Conservation (phyloP, 1,140 invertebrate genomes). For the Heliconius eleuchia region DNA sequence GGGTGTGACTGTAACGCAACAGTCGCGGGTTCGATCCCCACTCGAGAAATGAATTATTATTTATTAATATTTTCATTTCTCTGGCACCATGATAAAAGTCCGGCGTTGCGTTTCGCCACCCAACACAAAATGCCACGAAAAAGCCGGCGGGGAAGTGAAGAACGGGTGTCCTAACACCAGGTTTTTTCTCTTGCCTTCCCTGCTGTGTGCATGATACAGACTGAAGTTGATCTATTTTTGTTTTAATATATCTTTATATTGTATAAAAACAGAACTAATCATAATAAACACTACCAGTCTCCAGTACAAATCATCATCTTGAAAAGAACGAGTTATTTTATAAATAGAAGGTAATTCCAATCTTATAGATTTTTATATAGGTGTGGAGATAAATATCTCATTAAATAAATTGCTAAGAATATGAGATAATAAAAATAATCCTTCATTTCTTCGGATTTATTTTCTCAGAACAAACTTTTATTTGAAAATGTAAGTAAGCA, state of each 20-base stretch:
- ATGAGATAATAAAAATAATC: background rate
- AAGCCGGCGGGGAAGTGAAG: too few relatives aligned
- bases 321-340: background rate
- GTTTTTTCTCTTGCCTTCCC: too few relatives aligned
- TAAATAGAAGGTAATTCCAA: constrained; percentile 9
- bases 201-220: too few relatives aligned
- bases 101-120: too few relatives aligned
- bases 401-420: constrained; percentile 1
- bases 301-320: background rate
- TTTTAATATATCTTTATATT: background rate
- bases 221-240: too few relatives aligned
- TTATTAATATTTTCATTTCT: too few relatives aligned
- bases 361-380: background rate
- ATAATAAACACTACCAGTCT: background rate
- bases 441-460: background rate
- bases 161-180: too few relatives aligned
- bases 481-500: background rate
- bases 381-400: constrained; percentile 1
- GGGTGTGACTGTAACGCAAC: too few relatives aligned
- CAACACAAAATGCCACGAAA: too few relatives aligned
- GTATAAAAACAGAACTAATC: background rate
- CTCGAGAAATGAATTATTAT: too few relatives aligned
- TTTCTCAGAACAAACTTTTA: background rate
- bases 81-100: too few relatives aligned
- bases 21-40: too few relatives aligned